Evolutionary conservation across 2,888 invertebrate species (phyloP), one percentile per base, ranked within the genome.

Genomic region (Pterostichus madidus): DNA sequence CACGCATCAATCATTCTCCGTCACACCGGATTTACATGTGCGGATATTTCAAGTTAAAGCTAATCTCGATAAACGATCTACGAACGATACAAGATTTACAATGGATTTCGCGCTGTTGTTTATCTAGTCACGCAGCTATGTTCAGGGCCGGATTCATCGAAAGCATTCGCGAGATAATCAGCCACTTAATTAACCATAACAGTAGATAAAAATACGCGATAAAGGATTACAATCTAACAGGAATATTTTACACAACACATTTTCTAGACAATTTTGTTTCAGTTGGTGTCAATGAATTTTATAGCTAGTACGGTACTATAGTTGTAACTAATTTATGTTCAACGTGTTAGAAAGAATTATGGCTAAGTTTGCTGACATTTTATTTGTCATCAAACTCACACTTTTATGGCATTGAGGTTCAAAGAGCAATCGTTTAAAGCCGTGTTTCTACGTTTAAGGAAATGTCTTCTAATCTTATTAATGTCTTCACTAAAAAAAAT

Each of bases 11-110:
- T 80, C 71, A 80, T 80, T 80, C 73, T 13, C 39, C 17, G 56
- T 39, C 80, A 73, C 73, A 64, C 31, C 68, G 15, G 80, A 80
- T 80, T 80, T 71, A 80, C 80, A 80, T 80, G 80, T 71, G 79
- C 46, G 75, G 75, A 75, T 75, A 75, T 75, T 75, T 52, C 75
- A 52, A 75, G 49, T 75, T 71, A 71, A 71, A 71, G 71, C 46
- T 75, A 52, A 75, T 75, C 75, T 75, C 75, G 52, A 75, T 75
- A 75, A 75, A 75, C 52, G 75, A 75, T 75, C 75, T 75, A 49
- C 52, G 75, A 52, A 52, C 49, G 73, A 75, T 68, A 75, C 73
- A 52, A 52, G 75, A 75, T 52, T 75, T 52, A 52, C 75, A 75
- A 52, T 75, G 75, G 75, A 75, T 52, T 75, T 49, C 52, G 49